Evolutionary conservation across 1,140 invertebrate genomes (phyloP), one percentile per base, ranked within the genome.

Genomic region (Ceratosolen solmsi): DNA sequence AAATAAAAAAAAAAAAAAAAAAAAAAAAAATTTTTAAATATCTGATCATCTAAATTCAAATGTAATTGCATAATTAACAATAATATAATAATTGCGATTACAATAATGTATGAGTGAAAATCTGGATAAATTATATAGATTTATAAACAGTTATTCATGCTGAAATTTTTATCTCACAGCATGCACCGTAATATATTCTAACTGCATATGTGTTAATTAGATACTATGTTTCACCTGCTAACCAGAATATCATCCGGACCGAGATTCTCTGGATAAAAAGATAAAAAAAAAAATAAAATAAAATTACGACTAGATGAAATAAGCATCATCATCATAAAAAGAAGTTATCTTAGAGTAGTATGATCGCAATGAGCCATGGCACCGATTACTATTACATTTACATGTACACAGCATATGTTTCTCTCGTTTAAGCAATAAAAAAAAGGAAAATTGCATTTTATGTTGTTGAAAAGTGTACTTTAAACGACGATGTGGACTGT

Each of bases 141-240:
- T 68, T 68, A 68, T 68, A 68, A 68, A 68, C 15, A 38, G 63
- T 68, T 38, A 68, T 38, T 30, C n/a, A n/a, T 38, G 1, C 5
- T n/a, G 3, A 0, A 38, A 38, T 68, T 68, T 36, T 38, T 38
- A 36, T 68, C 13, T 63, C 15, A 54, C 15, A 65, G 30, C 4
- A 36, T 20, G 27, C 17, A 65, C n/a, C 60, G 20, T 38, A 68
- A 38, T n/a, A 38, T n/a, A n/a, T n/a, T 68, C 15, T 38, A 68
- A 68, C 8, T 68, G 36, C 17, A 68, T n/a, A 65, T 30, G 33
- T 65, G 15, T 36, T 65, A 65, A 65, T 15, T 30, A 36, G 17
- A 65, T 65, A 27, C n/a, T 68, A n/a, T 63, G 60, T 33, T 65
- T 2, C 3, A 58, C 25, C 22, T 58, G 25, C 27, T 25, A 38